A percentile compares a stretch with the other conserved stretches of the same genome.
Conservation (phyloP, 2,113 vertebrate species). For the Peromyscus maniculatus region DNA sequence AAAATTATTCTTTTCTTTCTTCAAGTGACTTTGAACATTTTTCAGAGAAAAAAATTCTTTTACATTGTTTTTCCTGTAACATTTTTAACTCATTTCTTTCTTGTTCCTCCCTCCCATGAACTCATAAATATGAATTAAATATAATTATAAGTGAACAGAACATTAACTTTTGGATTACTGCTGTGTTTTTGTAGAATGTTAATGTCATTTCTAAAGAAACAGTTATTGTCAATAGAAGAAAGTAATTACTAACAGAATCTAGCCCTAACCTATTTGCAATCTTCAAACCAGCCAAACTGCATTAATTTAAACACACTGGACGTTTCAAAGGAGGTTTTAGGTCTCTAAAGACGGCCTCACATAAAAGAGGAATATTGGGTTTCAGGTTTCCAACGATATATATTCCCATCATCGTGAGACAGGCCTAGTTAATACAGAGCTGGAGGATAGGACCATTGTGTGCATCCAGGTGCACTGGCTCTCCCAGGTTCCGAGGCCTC, state of each 20-base stretch:
- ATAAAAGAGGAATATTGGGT: constrained; percentile 64
- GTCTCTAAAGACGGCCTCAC: constrained; percentile 70
- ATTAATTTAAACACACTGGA: constrained; percentile 77
- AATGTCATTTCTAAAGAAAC: constrained; percentile 80
- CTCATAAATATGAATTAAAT: constrained; percentile 84
- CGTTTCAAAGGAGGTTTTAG: constrained; percentile 66
- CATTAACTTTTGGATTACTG: constrained; percentile 78
- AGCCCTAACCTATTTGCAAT: constrained; percentile 65
- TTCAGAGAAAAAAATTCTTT: constrained; percentile 50
- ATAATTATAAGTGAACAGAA: constrained; percentile 82
- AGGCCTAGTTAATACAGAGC: neutral
- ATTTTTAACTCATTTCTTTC: constrained; percentile 64
- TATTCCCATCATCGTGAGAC: neutral
- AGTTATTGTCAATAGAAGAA: constrained; percentile 63
- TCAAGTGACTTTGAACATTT: constrained; percentile 38
- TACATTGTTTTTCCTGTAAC: constrained; percentile 63
- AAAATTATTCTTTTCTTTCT: neutral
- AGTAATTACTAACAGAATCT: constrained; percentile 65
- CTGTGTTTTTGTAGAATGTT: constrained; percentile 75
- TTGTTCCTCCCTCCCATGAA: constrained; percentile 77
- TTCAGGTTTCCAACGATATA: constrained; percentile 38
- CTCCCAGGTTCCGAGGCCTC: constrained; percentile 16
- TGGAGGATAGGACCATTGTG: neutral
- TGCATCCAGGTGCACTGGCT: neutral
- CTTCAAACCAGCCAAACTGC: constrained; percentile 63